These are phyloP conservation scores for Pseudomyrmex flavicornis DNA, from an alignment of 1,140 invertebrate genomes.

Conservation along the genomic window DNA sequence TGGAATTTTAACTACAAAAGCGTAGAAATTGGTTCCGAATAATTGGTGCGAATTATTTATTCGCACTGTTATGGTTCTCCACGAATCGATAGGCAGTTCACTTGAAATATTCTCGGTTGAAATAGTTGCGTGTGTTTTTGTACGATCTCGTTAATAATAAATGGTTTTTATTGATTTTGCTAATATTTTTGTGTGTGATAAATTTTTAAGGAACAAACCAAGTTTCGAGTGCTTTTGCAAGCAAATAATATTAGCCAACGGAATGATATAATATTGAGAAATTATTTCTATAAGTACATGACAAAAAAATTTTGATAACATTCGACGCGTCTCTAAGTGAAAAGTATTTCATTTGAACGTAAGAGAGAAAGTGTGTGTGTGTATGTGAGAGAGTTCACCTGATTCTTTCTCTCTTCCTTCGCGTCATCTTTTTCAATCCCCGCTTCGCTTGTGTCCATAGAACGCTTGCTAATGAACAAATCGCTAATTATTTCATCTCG, in stretches of 20 bases:
- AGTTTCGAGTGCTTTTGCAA: too few species aligned
- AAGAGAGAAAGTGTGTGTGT: background rate
- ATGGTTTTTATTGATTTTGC: background rate
- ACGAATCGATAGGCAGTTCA: background rate
- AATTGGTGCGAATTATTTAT: slow-evolving; percentile 54
- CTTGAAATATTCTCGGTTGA: slow-evolving; percentile 1
- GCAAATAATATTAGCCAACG: too few species aligned
- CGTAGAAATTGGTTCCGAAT: slow-evolving; percentile 40
- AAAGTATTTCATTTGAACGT: background rate
- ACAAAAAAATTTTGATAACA: background rate
- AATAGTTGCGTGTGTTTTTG: too few species aligned
- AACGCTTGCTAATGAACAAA: slow-evolving; percentile 46
- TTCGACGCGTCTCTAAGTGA: background rate
- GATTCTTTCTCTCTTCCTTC: slow-evolving; percentile 36
- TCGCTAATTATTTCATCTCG: slow-evolving; percentile 15
- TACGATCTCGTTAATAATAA: background rate
- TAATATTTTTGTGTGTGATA: background rate
- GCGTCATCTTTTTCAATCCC: background rate
- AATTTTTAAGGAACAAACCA: too few species aligned
- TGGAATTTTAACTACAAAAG: slow-evolving; percentile 50
- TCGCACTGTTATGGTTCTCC: slow-evolving; percentile 16
- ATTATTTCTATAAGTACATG: background rate
- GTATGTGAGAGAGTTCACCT: background rate
- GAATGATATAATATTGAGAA: background rate
- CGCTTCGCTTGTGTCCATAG: slow-evolving; percentile 36